Percentiles rank a stretch among this genome's conserved stretches.
These are phyloP conservation scores for Camptogramma bilineatum DNA, from an alignment of 2,888 invertebrate genomes.

Conservation along the genomic window DNA sequence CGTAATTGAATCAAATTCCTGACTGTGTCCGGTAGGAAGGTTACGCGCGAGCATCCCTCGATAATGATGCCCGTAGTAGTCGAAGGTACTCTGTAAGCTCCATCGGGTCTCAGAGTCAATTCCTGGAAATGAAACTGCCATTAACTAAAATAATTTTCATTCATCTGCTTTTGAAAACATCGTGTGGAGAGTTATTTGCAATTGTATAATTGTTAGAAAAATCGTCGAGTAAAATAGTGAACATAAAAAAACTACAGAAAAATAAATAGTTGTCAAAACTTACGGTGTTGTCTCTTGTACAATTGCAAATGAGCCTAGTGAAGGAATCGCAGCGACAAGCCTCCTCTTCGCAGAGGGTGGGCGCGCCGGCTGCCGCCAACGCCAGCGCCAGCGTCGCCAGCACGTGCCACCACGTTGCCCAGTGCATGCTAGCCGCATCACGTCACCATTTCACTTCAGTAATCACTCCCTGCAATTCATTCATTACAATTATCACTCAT, in stretches of 20 bases:
- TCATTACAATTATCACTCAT: neutral
- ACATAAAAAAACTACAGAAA: neutral
- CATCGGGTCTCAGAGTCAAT: slow-evolving; percentile 85
- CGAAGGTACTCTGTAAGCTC: slow-evolving; percentile 80
- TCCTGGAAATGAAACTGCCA: slow-evolving; percentile 73
- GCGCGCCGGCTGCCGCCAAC: slow-evolving; percentile 56
- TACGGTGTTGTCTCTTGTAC: slow-evolving; percentile 79
- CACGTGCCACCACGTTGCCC: slow-evolving; percentile 69
- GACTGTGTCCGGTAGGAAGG: slow-evolving; percentile 86
- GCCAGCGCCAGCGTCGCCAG: slow-evolving; percentile 56
- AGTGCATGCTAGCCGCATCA: slow-evolving; percentile 70
- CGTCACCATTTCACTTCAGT: slow-evolving; percentile 73
- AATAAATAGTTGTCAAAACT: slow-evolving; percentile 33
- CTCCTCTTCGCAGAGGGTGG: slow-evolving; percentile 81
- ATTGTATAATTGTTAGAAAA: too few species aligned
- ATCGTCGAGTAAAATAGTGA: too few species aligned
- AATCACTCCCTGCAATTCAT: slow-evolving; percentile 55
- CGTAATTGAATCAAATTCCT: slow-evolving; percentile 86
- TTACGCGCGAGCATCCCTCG: slow-evolving; percentile 87
- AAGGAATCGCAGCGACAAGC: slow-evolving; percentile 85
- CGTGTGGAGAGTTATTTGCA: too few species aligned
- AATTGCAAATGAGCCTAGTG: slow-evolving; percentile 85
- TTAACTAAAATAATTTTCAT: neutral
- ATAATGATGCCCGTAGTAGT: slow-evolving; percentile 87
- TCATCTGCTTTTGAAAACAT: neutral